These are phyloP conservation scores for Maniola jurtina DNA, from an alignment of 1,140 invertebrate genomes.

Conservation along the genomic window DNA sequence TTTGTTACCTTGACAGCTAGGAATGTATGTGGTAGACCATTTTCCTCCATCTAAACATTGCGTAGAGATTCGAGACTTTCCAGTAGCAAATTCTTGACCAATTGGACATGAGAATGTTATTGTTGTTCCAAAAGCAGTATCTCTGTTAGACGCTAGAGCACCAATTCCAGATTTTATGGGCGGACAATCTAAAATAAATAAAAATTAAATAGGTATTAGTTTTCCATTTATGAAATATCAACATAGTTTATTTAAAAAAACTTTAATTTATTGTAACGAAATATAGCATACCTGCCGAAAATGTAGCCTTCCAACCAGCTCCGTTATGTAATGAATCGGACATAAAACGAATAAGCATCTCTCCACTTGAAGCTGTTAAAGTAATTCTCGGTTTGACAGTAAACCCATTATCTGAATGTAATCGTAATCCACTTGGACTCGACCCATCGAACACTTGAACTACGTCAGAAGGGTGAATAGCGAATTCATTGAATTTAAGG, in stretches of 20 bases:
- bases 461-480: slow-evolving; percentile 91
- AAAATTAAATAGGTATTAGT: slow-evolving; percentile 5
- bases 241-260: too few species aligned
- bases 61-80: slow-evolving; percentile 89
- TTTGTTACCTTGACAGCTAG: slow-evolving; percentile 91
- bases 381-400: slow-evolving; percentile 92
- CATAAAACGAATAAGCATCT: slow-evolving; percentile 93
- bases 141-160: slow-evolving; percentile 92
- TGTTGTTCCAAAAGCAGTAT: slow-evolving; percentile 94
- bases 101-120: slow-evolving; percentile 94
- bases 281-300: slow-evolving; percentile 87
- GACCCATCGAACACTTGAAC: slow-evolving; percentile 95
- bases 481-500: slow-evolving; percentile 91
- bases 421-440: slow-evolving; percentile 88
- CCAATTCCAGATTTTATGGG: slow-evolving; percentile 89
- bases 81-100: slow-evolving; percentile 97
- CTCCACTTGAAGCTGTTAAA: slow-evolving; percentile 94
- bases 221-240: neutral
- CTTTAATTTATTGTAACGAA: neutral
- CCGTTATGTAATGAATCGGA: slow-evolving; percentile 92
- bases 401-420: slow-evolving; percentile 94
- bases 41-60: slow-evolving; percentile 93
- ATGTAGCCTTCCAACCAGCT: slow-evolving; percentile 92
- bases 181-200: slow-evolving; percentile 88
- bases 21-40: slow-evolving; percentile 95